Evolutionary conservation across 1,140 invertebrate species (phyloP).

Genomic region (Zaprionus africanus): DNA sequence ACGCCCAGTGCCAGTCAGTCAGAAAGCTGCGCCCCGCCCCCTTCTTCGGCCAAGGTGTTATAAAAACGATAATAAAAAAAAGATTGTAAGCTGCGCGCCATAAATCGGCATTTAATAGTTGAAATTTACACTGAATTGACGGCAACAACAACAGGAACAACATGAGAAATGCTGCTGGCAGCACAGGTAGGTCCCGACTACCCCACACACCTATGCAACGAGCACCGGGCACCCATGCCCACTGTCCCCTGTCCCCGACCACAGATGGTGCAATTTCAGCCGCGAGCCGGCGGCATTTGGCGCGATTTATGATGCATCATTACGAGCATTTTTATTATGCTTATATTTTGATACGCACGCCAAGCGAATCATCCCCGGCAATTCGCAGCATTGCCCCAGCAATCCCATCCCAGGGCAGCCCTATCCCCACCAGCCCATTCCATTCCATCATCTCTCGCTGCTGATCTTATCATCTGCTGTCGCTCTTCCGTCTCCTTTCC

Average conservation of each 20-base stretch:
- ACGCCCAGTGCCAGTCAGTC: slow-evolving; percentile 37
- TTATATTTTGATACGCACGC: slow-evolving; percentile 69
- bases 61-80: slow-evolving; percentile 79
- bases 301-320: slow-evolving; percentile 79
- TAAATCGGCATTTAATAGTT: slow-evolving; percentile 83
- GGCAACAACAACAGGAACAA: slow-evolving; percentile 47
- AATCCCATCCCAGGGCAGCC: slow-evolving; percentile 18
- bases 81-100: slow-evolving; percentile 79
- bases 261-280: slow-evolving; percentile 15
- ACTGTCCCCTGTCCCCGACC: background rate
- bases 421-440: background rate
- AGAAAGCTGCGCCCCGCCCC: background rate
- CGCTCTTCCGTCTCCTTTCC: slow-evolving; percentile 7
- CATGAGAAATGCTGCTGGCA: slow-evolving; percentile 44
- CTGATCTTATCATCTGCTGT: slow-evolving; percentile 46
- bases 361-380: slow-evolving; percentile 39
- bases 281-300: slow-evolving; percentile 55
- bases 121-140: slow-evolving; percentile 81
- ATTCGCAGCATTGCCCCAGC: slow-evolving; percentile 24
- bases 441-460: slow-evolving; percentile 11
- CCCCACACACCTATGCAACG: background rate
- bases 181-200: slow-evolving; percentile 42
- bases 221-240: background rate
- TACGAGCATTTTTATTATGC: slow-evolving; percentile 70
- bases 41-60: slow-evolving; percentile 60